Conservation (phyloP, 1,140 invertebrate genomes). For the Cardiocondyla obscurior region DNA sequence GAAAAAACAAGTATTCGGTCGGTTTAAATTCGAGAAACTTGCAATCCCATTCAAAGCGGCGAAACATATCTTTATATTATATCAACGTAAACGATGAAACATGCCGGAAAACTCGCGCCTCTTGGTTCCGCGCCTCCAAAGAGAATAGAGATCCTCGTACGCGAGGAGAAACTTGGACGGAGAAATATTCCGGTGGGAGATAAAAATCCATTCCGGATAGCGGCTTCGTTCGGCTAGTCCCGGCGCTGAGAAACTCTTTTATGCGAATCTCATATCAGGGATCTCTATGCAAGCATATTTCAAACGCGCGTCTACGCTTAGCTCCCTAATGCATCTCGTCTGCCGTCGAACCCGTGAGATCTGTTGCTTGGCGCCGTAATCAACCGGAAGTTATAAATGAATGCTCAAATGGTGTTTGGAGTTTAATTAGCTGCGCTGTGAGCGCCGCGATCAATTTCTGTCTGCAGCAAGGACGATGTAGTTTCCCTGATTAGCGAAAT, state of each 20-base stretch:
- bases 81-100: conserved; percentile 15
- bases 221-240: not conserved
- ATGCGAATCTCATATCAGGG: conserved; percentile 17
- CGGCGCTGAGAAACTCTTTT: conserved; percentile 4
- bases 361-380: conserved; percentile 2
- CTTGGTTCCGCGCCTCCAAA: not conserved
- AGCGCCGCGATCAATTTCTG: not conserved
- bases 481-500: conserved; percentile 1
- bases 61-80: conserved; percentile 29
- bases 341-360: not conserved
- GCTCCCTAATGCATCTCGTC: not conserved
- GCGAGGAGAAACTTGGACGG: conserved; percentile 15
- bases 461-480: not conserved
- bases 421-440: conserved; percentile 1
- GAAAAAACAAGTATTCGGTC: not conserved
- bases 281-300: conserved; percentile 10
- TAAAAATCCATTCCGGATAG: conserved; percentile 27
- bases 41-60: not conserved
- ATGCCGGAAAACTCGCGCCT: not conserved
- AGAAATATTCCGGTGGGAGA: conserved; percentile 41
- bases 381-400: conserved; percentile 13
- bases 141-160: conserved; percentile 12
- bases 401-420: conserved; percentile 1
- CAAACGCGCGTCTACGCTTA: not conserved
- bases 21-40: conserved; percentile 15